Evolutionary conservation across 2,797 vertebrate genomes (phyloP).

Genomic region (Leontopithecus rosalia): DNA sequence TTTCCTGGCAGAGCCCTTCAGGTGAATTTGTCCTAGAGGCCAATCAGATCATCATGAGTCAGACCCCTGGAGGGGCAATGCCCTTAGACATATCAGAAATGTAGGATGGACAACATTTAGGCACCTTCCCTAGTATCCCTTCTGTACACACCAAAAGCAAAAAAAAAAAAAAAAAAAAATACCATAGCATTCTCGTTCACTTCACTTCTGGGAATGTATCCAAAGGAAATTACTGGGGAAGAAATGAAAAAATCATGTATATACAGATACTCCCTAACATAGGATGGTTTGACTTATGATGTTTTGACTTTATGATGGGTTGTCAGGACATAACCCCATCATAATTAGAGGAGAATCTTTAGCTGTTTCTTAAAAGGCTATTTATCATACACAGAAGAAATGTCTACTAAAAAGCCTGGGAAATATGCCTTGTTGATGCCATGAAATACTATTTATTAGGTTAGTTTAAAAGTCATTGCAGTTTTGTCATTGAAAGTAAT

Average conservation of each 20-base stretch:
- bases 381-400: not conserved
- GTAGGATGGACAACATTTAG: not conserved
- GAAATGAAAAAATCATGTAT: not conserved
- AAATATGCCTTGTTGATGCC: not conserved
- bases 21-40: not conserved
- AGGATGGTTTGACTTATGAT: not conserved
- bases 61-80: not conserved
- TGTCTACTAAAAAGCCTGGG: not conserved
- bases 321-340: not conserved
- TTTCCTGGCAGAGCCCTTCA: not conserved
- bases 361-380: not conserved
- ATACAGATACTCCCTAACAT: not conserved
- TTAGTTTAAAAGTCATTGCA: not conserved
- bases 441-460: not conserved
- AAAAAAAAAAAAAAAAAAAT: not conserved
- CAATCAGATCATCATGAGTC: not conserved
- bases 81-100: not conserved
- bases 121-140: not conserved
- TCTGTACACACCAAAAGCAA: not conserved
- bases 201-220: not conserved
- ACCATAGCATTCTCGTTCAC: not conserved
- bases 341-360: not conserved
- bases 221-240: not conserved
- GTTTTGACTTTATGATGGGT: not conserved
- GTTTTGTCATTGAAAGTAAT: not conserved